phyloP scores from a whole-genome alignment of 2,113 vertebrate species.

The Sander lucioperca region DNA sequence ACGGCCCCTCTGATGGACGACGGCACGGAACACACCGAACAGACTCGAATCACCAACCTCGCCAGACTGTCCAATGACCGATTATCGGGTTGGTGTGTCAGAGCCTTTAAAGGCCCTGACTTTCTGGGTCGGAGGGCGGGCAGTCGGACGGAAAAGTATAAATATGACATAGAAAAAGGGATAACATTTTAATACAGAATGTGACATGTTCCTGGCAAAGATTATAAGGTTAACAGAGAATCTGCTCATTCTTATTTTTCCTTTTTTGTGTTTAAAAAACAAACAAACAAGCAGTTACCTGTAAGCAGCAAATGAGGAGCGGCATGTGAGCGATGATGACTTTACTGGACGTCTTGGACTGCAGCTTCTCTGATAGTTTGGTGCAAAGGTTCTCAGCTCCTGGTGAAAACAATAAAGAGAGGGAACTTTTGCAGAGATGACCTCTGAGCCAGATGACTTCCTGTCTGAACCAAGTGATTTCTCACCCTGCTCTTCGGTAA shows the following conservation, averaged over 20 bases:
- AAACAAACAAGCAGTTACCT: slow-evolving; percentile 81
- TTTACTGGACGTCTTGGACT: slow-evolving; percentile 99
- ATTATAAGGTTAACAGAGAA: background rate
- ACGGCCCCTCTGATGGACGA: no score
- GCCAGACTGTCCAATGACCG: no score
- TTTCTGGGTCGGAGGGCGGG: no score
- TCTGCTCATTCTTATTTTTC: no score
- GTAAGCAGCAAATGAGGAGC: slow-evolving; percentile 96
- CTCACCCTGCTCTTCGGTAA: slow-evolving; percentile 97
- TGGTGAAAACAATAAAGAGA: slow-evolving; percentile 54
- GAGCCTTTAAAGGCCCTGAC: no score
- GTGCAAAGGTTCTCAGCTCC: slow-evolving; percentile 98
- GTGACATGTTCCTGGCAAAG: background rate
- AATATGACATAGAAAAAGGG: no score
- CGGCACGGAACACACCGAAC: no score
- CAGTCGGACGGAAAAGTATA: no score
- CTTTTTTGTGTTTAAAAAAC: background rate
- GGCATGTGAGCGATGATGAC: slow-evolving; percentile 99
- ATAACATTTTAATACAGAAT: no score
- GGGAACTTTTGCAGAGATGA: background rate
- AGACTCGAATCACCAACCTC: no score
- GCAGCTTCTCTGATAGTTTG: slow-evolving; percentile 96
- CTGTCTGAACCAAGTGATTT: background rate
- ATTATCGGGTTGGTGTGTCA: no score
- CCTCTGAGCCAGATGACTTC: accelerated